Base-by-base conservation (phyloP, 2,797 vertebrate species). In the Enteromius treurensis region DNA sequence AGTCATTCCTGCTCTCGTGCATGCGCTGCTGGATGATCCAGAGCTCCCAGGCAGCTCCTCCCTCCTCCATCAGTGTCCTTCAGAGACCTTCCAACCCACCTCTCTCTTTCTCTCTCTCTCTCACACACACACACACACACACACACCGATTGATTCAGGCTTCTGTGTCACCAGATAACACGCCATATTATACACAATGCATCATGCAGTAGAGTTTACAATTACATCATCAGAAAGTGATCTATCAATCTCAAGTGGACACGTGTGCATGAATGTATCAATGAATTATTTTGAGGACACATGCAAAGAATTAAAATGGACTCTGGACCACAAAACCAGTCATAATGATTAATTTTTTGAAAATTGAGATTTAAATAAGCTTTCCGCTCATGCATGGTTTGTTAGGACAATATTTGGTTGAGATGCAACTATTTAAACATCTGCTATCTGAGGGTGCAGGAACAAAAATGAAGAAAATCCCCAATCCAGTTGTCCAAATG, bases 21-120 rank as follows among this genome's bases (percentile, higher is more conserved):
- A 53, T 17, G 78, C n/a, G 40, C 68, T 34, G 67, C 14, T 79
- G 77, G 49, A 26, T 70, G 65, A 80, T 70, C 77, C 34, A 23
- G 77, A 68, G 64, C 67, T 70, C 79, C 23, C 23, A 47, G n/a
- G 67, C 79, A 40, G 51, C 79, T 81, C 79, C 79, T 71, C 69
- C 68, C 68, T 81, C 79, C 23, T 34, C 47, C 53, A 73, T 23
- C 79, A 73, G 79, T 80, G 79, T 62, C 79, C 79, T 81, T 81
- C 79, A 81, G 51, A 80, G 79, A 80, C 79, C 79, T 80, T 80
- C 68, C 40, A 62, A 14, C 42, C 53, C 40, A 47, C 53, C 55
- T 40, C 77, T 8, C 51, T 17, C 47, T 49, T 14, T 15, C 45
- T 1, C 51, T 17, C 47, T 49, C 47, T 15, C 45, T 1, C 45